These are phyloP conservation scores for Polymixis lichenea DNA, from an alignment of 2,888 invertebrate species.

Conservation along the genomic window DNA sequence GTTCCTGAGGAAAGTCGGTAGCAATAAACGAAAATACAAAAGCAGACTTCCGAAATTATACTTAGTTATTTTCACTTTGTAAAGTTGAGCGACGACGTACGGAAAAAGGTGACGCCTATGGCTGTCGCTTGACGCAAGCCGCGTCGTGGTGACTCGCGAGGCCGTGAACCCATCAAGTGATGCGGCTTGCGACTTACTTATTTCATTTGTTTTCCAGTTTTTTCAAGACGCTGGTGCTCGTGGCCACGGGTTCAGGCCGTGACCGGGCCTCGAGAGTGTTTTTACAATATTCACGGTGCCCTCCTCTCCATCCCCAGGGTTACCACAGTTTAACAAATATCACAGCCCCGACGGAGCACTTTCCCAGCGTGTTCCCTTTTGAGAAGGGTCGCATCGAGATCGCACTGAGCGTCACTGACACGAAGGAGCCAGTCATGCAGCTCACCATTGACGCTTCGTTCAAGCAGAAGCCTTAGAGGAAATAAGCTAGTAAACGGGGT, in stretches of 20 bases:
- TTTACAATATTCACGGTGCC: neutral
- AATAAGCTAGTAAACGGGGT: neutral
- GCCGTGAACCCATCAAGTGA: too few relatives aligned
- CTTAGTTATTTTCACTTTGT: too few relatives aligned
- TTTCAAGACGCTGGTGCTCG: neutral
- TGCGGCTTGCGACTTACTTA: neutral
- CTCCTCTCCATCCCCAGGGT: conserved; percentile 23
- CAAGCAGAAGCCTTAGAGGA: conserved; percentile 24
- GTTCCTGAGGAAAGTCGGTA: too few relatives aligned
- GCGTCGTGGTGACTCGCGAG: too few relatives aligned
- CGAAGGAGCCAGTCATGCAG: conserved; percentile 4
- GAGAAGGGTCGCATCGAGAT: conserved; percentile 39
- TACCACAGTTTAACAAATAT: conserved; percentile 20
- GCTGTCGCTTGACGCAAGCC: too few relatives aligned
- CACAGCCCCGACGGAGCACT: conserved; percentile 45
- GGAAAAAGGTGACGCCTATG: too few relatives aligned
- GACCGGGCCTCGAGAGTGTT: too few relatives aligned
- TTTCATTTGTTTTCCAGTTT: neutral
- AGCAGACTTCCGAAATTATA: too few relatives aligned
- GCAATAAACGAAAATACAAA: too few relatives aligned
- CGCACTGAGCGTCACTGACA: neutral
- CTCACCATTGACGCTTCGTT: conserved; percentile 19
- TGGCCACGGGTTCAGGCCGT: neutral
- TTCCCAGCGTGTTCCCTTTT: conserved; percentile 46
- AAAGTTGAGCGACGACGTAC: too few relatives aligned